Conservation (phyloP, 1,140 invertebrate species). For the Sogatella furcifera region DNA sequence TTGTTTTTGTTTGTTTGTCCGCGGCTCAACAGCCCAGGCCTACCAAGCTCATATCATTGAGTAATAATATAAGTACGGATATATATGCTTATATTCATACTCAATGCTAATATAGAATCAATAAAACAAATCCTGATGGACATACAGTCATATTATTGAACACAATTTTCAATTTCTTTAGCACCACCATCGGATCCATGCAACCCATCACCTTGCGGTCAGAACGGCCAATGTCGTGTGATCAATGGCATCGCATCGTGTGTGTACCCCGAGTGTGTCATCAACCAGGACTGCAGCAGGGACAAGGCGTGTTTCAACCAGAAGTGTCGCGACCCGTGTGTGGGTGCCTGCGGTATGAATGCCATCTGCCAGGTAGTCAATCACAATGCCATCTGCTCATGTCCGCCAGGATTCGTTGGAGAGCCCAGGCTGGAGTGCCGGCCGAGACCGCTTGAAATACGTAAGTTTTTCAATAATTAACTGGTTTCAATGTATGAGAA, state of each 20-base stretch:
- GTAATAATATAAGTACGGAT: no score
- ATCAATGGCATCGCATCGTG: slow-evolving; percentile 56
- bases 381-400: slow-evolving; percentile 69
- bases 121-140: no score
- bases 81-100: not conserved
- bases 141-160: no score
- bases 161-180: slow-evolving; percentile 19
- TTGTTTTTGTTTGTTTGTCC: no score
- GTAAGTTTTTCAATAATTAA: not conserved
- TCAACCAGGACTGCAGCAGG: slow-evolving; percentile 70
- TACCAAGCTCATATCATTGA: no score
- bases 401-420: slow-evolving; percentile 68
- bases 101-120: no score
- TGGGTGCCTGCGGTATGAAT: slow-evolving; percentile 71
- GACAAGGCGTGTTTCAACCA: slow-evolving; percentile 69
- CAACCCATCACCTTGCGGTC: slow-evolving; percentile 65
- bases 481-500: not conserved
- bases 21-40: no score
- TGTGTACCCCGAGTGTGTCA: slow-evolving; percentile 74
- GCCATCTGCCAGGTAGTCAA: slow-evolving; percentile 72
- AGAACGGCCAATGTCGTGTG: slow-evolving; percentile 67
- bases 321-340: slow-evolving; percentile 71
- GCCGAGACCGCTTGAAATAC: slow-evolving; percentile 24
- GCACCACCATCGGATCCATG: slow-evolving; percentile 50
- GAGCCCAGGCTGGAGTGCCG: slow-evolving; percentile 62